Evolutionary conservation across 2,113 vertebrate species (phyloP).

Genomic region (Lucifuga dentata): DNA sequence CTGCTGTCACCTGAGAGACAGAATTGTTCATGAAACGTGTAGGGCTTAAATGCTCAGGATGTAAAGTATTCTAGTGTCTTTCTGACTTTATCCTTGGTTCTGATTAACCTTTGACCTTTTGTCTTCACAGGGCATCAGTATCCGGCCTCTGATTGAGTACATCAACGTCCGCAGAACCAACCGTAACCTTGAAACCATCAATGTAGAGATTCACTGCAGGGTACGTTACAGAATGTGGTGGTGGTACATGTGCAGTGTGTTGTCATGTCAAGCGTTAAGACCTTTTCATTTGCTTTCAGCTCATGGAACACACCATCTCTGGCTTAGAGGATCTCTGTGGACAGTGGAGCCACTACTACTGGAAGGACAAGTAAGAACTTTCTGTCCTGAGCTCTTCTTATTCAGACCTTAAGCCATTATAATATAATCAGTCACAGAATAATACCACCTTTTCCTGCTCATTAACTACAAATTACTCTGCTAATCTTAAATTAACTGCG

Average conservation of each 20-base stretch:
- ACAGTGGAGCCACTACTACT: conserved; percentile 97
- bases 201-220: conserved; percentile 93
- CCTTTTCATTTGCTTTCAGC: conserved; percentile 73
- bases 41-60: too few relatives aligned
- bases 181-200: conserved; percentile 91
- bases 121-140: conserved; percentile 90
- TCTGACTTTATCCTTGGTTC: too few relatives aligned
- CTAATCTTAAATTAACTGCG: not conserved
- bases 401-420: too few relatives aligned
- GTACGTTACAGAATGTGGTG: conserved; percentile 72
- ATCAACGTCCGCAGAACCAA: conserved; percentile 94
- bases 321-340: conserved; percentile 98
- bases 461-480: too few relatives aligned
- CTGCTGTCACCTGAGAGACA: too few relatives aligned
- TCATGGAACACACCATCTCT: conserved; percentile 94
- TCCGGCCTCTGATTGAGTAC: conserved; percentile 93
- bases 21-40: too few relatives aligned
- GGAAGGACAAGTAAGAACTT: conserved; percentile 94
- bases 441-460: too few relatives aligned
- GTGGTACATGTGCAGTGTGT: not conserved
- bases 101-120: not conserved
- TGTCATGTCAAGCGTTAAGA: conserved; percentile 5
- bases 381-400: not conserved
- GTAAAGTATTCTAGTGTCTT: too few relatives aligned
- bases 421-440: too few relatives aligned